Conservation (phyloP, 2,888 invertebrate genomes). For the Eristalinus sepulchralis region DNA sequence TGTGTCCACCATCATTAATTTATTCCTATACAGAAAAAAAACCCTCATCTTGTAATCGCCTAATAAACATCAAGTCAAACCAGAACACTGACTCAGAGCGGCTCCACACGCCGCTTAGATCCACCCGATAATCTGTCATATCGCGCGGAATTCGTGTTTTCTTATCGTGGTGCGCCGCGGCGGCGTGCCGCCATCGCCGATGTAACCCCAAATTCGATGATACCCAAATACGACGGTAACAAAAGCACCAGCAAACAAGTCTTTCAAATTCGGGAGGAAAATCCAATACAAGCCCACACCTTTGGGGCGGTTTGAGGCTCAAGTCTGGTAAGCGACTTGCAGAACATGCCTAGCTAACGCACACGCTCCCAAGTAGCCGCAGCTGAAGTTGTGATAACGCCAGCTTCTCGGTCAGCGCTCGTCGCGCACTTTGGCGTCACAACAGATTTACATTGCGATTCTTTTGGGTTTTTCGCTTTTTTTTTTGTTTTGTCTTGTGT, state of each 20-base stretch:
- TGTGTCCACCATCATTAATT: neutral
- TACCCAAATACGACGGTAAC: neutral
- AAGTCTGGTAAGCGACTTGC: constrained; percentile 32
- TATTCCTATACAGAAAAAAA: neutral
- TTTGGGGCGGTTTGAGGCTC: constrained; percentile 37
- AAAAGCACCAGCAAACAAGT: neutral
- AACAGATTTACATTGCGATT: constrained; percentile 58
- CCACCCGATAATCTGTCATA: neutral
- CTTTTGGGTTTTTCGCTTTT: constrained; percentile 24
- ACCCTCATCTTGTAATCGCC: neutral
- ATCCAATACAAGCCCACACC: neutral
- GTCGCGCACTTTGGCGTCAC: constrained; percentile 39
- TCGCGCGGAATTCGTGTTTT: neutral
- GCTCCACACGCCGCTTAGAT: neutral
- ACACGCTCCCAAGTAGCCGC: constrained; percentile 14
- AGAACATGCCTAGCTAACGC: neutral
- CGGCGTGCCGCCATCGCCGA: neutral
- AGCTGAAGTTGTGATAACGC: constrained; percentile 40
- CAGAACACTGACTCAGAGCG: constrained; percentile 7
- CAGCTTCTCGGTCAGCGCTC: neutral
- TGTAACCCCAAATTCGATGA: constrained; percentile 8
- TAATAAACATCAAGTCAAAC: neutral
- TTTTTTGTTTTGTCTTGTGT: neutral
- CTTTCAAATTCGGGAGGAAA: constrained; percentile 22
- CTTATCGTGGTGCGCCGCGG: neutral